Conservation (phyloP, 2,113 vertebrate species). For the Sapayoa aenigma region DNA sequence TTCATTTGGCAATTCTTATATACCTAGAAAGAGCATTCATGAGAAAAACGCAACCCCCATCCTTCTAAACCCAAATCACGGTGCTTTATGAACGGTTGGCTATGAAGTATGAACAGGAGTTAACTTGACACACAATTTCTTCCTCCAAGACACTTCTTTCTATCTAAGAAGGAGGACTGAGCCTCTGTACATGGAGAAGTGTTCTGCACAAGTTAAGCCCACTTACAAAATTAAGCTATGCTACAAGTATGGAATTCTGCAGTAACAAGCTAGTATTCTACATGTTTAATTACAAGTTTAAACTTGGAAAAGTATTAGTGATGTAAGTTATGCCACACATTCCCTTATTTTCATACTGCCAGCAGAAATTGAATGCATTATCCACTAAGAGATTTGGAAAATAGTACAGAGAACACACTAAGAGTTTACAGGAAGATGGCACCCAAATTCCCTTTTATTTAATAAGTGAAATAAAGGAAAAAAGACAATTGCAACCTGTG, state of each 20-base stretch:
- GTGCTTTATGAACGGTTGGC: neutral
- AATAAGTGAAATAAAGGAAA: slow-evolving; percentile 12
- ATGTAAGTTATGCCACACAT: neutral
- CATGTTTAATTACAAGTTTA: neutral
- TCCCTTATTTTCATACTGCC: neutral
- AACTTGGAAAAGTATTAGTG: slow-evolving; percentile 17
- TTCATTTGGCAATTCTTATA: slow-evolving; percentile 47
- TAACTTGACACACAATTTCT: slow-evolving; percentile 36
- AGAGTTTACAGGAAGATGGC: slow-evolving; percentile 47
- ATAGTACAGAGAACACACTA: neutral
- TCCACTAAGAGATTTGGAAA: neutral
- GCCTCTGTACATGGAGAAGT: neutral
- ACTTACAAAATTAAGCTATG: slow-evolving; percentile 33
- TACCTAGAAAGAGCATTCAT: neutral
- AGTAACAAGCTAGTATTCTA: slow-evolving; percentile 26
- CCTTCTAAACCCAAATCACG: neutral
- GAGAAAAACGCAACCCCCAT: neutral
- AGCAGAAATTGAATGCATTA: slow-evolving; percentile 7
- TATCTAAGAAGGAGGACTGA: neutral
- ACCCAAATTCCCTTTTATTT: slow-evolving; percentile 31
- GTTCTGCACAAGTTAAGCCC: slow-evolving; percentile 50
- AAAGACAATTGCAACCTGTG: slow-evolving; percentile 10
- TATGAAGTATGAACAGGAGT: neutral
- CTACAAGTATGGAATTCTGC: neutral
- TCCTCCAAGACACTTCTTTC: neutral